Conservation (phyloP, 1,140 invertebrate genomes). For the Rhagoletis pomonella region DNA sequence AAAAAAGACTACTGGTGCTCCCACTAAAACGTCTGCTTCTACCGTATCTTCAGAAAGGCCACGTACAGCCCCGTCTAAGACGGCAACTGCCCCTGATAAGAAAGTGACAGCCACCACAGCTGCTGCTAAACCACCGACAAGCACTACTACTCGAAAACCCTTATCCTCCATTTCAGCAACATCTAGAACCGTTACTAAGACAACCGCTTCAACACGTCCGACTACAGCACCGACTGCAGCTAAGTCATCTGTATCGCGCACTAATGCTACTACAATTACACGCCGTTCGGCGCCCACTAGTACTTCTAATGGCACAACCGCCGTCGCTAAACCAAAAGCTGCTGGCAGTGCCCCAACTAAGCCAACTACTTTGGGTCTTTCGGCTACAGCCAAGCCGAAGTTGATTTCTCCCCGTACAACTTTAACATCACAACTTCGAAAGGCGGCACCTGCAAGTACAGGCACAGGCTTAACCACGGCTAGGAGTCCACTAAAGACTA, state of each 20-base stretch:
- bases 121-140: conserved; percentile 51
- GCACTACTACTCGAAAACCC: conserved; percentile 54
- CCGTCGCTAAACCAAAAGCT: conserved; percentile 53
- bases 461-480: conserved; percentile 54
- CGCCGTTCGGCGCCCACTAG: conserved; percentile 57
- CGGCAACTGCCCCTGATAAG: conserved; percentile 45
- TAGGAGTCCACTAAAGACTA: conserved; percentile 65
- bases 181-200: conserved; percentile 58
- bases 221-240: conserved; percentile 59
- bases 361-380: conserved; percentile 58
- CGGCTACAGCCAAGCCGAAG: conserved; percentile 63
- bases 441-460: conserved; percentile 54
- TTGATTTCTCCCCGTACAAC: conserved; percentile 62
- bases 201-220: conserved; percentile 55
- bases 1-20: conserved; percentile 36
- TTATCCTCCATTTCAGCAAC: conserved; percentile 38
- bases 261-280: conserved; percentile 53
- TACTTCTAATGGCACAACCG: conserved; percentile 38
- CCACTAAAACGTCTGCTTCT: conserved; percentile 50
- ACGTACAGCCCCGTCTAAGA: conserved; percentile 63
- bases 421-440: conserved; percentile 62
- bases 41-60: conserved; percentile 62
- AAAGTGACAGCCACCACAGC: conserved; percentile 58
- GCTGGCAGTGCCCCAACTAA: conserved; percentile 59
- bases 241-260: conserved; percentile 55